Percentiles rank a stretch among this genome's conserved stretches.
Evolutionary conservation across 1,140 invertebrate genomes (phyloP).

Genomic region (Drosophila ogumai): DNA sequence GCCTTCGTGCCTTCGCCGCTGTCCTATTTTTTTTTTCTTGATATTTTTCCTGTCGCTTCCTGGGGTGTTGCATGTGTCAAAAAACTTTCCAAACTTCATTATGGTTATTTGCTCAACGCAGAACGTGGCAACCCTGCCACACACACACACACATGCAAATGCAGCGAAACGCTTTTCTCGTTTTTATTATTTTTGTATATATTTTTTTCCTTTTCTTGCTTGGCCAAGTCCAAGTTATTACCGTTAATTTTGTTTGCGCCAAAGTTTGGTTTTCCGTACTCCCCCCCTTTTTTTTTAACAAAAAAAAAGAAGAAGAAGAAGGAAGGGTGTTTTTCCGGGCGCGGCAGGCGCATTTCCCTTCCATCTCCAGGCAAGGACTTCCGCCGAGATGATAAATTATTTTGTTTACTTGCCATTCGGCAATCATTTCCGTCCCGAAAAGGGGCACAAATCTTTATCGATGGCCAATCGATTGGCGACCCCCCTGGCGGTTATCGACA

Average conservation of each 20-base stretch:
- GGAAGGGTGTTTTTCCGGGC: conserved; percentile 13
- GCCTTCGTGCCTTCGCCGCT: neutral
- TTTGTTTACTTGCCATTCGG: conserved; percentile 68
- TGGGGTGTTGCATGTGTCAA: conserved; percentile 74
- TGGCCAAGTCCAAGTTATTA: conserved; percentile 75
- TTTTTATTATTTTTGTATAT: conserved; percentile 8
- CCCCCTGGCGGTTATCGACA: neutral
- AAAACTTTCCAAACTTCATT: conserved; percentile 79
- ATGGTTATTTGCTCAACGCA: conserved; percentile 65
- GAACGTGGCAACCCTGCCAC: conserved; percentile 44
- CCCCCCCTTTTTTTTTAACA: neutral
- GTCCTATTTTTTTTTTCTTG: conserved; percentile 5
- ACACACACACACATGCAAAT: conserved; percentile 63
- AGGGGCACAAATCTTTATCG: conserved; percentile 42
- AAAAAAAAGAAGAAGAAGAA: no score
- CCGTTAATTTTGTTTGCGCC: conserved; percentile 75
- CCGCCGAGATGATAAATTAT: conserved; percentile 71
- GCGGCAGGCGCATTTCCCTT: conserved; percentile 29
- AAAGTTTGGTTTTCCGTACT: conserved; percentile 52
- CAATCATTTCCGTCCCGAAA: conserved; percentile 52
- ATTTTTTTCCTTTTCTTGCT: conserved; percentile 24
- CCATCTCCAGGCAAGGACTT: conserved; percentile 39
- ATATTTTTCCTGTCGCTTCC: conserved; percentile 14
- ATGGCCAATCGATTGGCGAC: conserved; percentile 40
- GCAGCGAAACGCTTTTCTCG: conserved; percentile 42